Percentiles rank a stretch among this genome's conserved stretches.
Conservation (phyloP, 2,888 invertebrate species). For the Bombylius major region DNA sequence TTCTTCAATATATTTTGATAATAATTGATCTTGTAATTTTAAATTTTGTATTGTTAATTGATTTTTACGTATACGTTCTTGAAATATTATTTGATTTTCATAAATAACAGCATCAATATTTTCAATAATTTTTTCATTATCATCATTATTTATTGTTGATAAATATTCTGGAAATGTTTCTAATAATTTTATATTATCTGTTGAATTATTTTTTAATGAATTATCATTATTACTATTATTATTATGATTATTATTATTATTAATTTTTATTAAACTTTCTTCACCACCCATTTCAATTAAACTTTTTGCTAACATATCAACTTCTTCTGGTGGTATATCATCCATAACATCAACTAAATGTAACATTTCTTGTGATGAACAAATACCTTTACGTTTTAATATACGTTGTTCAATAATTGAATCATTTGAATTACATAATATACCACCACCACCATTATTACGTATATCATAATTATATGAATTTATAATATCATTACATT, state of each 20-base stretch:
- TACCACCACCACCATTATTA: neutral
- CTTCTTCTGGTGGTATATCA: constrained; percentile 15
- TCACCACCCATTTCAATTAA: constrained; percentile 15
- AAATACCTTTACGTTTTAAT: constrained; percentile 17
- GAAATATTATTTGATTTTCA: constrained; percentile 18
- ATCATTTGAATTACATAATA: neutral
- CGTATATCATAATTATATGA: neutral
- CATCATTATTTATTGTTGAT: neutral
- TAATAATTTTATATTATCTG: constrained; percentile 13
- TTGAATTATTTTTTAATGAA: constrained; percentile 5
- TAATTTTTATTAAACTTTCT: constrained; percentile 7
- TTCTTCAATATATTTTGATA: constrained; percentile 16
- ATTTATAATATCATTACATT: too few species aligned
- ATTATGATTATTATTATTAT: too few species aligned
- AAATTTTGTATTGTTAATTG: constrained; percentile 17
- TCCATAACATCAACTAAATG: constrained; percentile 17
- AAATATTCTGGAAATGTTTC: constrained; percentile 14
- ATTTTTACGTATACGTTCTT: constrained; percentile 16
- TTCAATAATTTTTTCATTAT: constrained; percentile 14
- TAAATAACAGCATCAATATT: constrained; percentile 17
- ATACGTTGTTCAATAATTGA: neutral
- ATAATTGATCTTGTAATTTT: constrained; percentile 16
- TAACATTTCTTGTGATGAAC: constrained; percentile 18
- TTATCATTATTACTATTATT: too few species aligned
- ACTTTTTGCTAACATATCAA: constrained; percentile 15